Evolutionary conservation across 2,113 vertebrate species (phyloP).

Genomic region (Riparia riparia): DNA sequence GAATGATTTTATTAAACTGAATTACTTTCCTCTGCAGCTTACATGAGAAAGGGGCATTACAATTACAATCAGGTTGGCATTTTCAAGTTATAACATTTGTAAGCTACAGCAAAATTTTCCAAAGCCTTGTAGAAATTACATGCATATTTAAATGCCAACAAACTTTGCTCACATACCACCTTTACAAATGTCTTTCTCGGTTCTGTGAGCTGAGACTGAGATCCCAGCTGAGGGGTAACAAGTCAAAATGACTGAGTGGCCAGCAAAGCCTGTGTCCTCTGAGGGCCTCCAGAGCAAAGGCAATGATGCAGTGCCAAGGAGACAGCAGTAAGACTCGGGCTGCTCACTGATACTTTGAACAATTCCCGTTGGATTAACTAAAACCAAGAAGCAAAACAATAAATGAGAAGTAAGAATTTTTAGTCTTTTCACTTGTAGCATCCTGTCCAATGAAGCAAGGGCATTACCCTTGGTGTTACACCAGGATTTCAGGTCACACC

Average conservation of each 20-base stretch:
- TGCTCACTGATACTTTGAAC: background rate
- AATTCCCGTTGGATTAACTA: background rate
- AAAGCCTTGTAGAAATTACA: background rate
- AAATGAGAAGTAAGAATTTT: background rate
- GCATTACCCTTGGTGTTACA: background rate
- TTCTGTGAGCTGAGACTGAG: background rate
- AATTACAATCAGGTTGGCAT: background rate
- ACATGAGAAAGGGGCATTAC: background rate
- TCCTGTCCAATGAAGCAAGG: background rate
- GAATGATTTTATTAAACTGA: conserved; percentile 5
- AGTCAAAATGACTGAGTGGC: background rate
- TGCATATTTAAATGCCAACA: background rate
- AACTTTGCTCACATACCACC: background rate
- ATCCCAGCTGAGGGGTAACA: background rate
- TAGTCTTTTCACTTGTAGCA: background rate
- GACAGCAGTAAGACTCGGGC: background rate
- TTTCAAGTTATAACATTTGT: background rate
- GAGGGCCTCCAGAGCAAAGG: background rate
- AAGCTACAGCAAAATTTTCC: background rate
- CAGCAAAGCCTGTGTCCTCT: background rate
- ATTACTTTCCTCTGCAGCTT: background rate
- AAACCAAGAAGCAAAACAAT: background rate
- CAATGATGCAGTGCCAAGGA: background rate
- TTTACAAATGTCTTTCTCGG: background rate
- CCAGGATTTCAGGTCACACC: background rate